Base-by-base conservation (phyloP, 2,888 invertebrate genomes). In the Nesidiocoris tenuis region DNA sequence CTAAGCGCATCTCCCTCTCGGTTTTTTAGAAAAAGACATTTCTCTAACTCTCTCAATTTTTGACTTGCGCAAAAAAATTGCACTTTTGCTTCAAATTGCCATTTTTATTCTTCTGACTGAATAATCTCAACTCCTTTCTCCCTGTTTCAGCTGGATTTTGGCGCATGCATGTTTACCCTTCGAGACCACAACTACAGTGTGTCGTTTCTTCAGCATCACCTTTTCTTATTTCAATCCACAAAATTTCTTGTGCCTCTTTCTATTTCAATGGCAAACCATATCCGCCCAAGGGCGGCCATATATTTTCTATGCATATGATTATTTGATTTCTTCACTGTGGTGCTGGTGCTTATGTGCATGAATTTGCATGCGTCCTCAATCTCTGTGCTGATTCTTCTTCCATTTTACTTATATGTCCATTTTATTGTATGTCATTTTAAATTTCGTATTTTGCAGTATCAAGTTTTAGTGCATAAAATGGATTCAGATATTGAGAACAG, bases 71-170 rank as follows among this genome's bases (percentile, higher is more conserved):
- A n/a, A n/a, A n/a, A n/a, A n/a, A n/a, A n/a, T n/a, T n/a, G n/a
- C n/a, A n/a, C n/a, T n/a, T n/a, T n/a, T n/a, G n/a, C n/a, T n/a
- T n/a, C n/a, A n/a, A n/a, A n/a, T n/a, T n/a, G n/a, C n/a, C n/a
- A 39, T 39, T 39, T 3, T 39, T 12, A 39, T 39, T 39, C 3
- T 39, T 39, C 12, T 12, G 39, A 39, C 39, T 12, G 39, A 39
- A 39, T 39, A 39, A 39, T 81, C 77, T 79, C 79, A 78, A 77
- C 77, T 81, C 78, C 80, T 75, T 57, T 78, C 59, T 75, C 76
- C 66, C 65, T 61, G 61, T 78, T 78, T 76, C 74, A 74, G 74
- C 76, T 70, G 65, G 75, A 77, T 71, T 77, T 39, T 39, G 75
- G 64, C 21, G 77, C 77, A 77, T 77, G 77, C 71, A 75, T 57